Base-by-base conservation (phyloP, 2,113 vertebrate species). In the Solenodon paradoxus region DNA sequence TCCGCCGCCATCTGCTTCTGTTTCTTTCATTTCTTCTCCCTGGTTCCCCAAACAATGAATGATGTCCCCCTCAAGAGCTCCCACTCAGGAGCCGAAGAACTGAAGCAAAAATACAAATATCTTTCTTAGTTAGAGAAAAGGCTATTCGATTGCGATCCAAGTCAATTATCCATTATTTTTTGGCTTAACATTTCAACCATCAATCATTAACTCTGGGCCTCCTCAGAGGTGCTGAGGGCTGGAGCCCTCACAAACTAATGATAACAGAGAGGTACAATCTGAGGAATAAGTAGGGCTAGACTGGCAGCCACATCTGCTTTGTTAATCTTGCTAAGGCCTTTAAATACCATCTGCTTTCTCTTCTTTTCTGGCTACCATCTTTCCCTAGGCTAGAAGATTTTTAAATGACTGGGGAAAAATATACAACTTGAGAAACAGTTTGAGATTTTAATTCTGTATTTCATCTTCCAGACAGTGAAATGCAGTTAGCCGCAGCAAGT, bases 401-500 rank as follows among this genome's bases (percentile, higher is more conserved):
- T 88, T 55, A 95, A 96, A 96, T 30, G n/a, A 78, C 20, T 61
- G 7, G 5, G 26, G 49, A 35, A 69, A 69, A 6, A 45, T 49
- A 85, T 45, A 49, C 49, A 4, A 74, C 16, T 55, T 75, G 79
- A 97, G 81, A 94, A 98, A 93, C 35, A 95, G 95, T 75, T 86
- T 82, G 88, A 97, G 96, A 92, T 97, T 98, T 98, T 97, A 97
- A 97, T 97, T 98, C 93, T 95, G 47, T 92, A 51, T 94, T 97
- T 96, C 96, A 95, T 96, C 95, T 97, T 96, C 86, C 97, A 95
- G 93, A 96, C 93, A 97, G 55, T 97, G 97, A 97, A 98, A 98
- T 96, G 95, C 78, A 81, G 98, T 97, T 98, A 98, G 95, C 97
- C 38, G 90, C 87, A 98, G 98, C 98, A 98, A 98, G 97, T 98